Conservation (phyloP, 2,113 vertebrate species). For the Dasyprocta punctata region DNA sequence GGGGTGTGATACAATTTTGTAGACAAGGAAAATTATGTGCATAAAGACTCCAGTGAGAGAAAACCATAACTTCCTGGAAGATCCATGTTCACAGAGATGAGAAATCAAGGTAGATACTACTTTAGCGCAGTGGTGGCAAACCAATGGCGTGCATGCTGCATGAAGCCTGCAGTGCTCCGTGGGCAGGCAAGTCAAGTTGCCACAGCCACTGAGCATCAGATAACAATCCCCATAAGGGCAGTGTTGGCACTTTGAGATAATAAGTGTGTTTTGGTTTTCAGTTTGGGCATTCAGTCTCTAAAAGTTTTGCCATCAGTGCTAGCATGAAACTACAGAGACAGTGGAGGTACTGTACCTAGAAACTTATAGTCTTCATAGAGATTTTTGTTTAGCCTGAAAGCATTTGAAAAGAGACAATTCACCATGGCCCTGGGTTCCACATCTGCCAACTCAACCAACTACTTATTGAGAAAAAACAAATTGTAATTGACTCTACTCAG, state of each 20-base stretch:
- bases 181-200: fast-evolving
- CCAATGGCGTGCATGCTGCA: not conserved
- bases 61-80: not conserved
- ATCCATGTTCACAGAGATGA: not conserved
- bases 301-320: not conserved
- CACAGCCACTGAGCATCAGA: not conserved
- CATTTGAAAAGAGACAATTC: not conserved
- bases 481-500: not conserved
- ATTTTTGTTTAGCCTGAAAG: not conserved
- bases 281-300: not conserved
- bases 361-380: not conserved
- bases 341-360: not conserved
- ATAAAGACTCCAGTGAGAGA: not conserved
- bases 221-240: not conserved
- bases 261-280: not conserved
- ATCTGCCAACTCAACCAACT: not conserved
- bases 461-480: too few relatives aligned
- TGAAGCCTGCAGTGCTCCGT: fast-evolving
- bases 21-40: not conserved
- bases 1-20: not conserved
- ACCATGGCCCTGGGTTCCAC: not conserved
- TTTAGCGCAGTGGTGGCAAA: not conserved
- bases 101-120: not conserved
- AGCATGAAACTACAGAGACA: not conserved
- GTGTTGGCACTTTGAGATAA: not conserved